phyloP scores from a whole-genome alignment of 2,113 vertebrate genomes.

The Eulemur macaco region DNA sequence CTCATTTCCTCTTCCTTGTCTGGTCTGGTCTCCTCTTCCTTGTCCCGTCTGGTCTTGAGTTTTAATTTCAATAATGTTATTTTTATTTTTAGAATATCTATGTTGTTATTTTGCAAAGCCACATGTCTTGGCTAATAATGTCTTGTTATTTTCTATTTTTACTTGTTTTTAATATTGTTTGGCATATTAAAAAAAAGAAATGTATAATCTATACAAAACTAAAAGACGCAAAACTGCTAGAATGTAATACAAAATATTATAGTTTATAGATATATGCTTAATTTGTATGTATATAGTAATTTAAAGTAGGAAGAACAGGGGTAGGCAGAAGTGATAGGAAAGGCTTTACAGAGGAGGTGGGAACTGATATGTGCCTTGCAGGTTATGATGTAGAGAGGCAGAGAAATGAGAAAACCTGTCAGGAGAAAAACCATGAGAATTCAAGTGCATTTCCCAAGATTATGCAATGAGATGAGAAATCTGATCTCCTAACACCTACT shows the following conservation, averaged over 20 bases:
- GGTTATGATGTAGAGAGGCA: constrained; percentile 15
- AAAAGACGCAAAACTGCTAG: neutral
- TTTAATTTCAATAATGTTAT: neutral
- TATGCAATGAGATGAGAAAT: constrained; percentile 23
- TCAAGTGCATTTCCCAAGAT: constrained; percentile 38
- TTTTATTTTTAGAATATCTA: neutral
- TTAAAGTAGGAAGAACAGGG: neutral
- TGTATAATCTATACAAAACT: neutral
- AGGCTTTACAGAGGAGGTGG: neutral
- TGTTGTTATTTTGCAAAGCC: constrained; percentile 15
- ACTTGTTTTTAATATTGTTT: neutral
- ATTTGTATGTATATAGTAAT: neutral
- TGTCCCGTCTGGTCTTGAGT: no score
- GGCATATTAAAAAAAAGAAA: neutral
- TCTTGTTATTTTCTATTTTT: neutral
- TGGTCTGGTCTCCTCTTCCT: no score
- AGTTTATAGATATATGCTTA: neutral
- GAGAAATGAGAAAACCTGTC: constrained; percentile 4
- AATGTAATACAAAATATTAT: neutral
- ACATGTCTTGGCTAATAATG: neutral
- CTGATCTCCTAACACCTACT: neutral
- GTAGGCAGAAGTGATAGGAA: neutral
- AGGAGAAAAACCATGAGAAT: neutral
- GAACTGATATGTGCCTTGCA: neutral
- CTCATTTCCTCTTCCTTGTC: no score